phyloP scores from a whole-genome alignment of 1,140 invertebrate species.

The Ooceraea biroi region DNA sequence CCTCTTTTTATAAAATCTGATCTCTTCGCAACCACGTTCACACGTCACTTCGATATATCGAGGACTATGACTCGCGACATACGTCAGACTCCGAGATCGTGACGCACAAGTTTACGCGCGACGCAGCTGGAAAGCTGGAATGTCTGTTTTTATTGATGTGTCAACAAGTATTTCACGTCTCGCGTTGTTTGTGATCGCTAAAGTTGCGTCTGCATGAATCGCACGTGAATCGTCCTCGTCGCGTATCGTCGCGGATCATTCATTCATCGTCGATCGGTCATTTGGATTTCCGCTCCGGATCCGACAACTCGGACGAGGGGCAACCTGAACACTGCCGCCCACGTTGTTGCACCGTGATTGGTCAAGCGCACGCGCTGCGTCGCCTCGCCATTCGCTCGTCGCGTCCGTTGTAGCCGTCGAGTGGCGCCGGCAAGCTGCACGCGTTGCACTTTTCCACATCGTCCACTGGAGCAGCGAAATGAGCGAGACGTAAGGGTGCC shows the following conservation, averaged over 20 bases:
- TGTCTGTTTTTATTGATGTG: too few relatives aligned
- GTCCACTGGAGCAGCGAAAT: background rate
- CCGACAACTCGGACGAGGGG: background rate
- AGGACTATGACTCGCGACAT: background rate
- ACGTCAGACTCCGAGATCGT: background rate
- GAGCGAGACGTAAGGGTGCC: conserved; percentile 18
- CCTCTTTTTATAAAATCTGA: too few relatives aligned
- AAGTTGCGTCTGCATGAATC: too few relatives aligned
- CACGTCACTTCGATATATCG: conserved; percentile 38
- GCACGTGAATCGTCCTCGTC: background rate
- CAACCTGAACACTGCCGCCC: background rate
- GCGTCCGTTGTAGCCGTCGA: background rate
- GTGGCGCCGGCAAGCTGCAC: background rate
- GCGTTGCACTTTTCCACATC: background rate
- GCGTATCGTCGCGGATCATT: too few relatives aligned
- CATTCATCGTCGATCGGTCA: too few relatives aligned
- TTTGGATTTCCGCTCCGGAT: too few relatives aligned
- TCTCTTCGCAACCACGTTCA: background rate
- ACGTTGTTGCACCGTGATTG: background rate
- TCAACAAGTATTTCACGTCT: background rate
- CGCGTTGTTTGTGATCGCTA: background rate
- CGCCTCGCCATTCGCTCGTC: conserved; percentile 10
- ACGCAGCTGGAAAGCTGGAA: background rate
- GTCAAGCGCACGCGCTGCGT: background rate
- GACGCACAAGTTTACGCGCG: conserved; percentile 16